Base-by-base conservation (phyloP, 2,797 vertebrate species). In the Aselliscus stoliczkanus region DNA sequence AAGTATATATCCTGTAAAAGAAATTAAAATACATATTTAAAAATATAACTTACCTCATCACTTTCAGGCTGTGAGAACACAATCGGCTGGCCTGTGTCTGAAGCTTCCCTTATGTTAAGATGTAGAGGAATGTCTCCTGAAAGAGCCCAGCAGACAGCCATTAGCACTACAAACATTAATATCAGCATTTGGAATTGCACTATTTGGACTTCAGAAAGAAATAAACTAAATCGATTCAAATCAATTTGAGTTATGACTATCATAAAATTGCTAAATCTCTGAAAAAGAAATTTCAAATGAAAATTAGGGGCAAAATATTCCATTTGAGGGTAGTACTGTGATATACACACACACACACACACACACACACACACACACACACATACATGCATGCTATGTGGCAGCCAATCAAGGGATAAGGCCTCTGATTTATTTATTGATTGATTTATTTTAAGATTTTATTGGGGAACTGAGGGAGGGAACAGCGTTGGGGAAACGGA, bases 41-140 rank as follows among this genome's bases (percentile, higher is more conserved):
- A 96, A 96, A 39, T 3, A 54, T 86, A 95, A 98, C 98, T 98
- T 98, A 99, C 99, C 98, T 99, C 99, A 2, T 99, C 98, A 95
- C 99, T 99, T 92, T 99, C 98, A 23, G 99, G 99, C 58, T 98
- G 98, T 0, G 99, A 99, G 97, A 99, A 96, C 65, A 99, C 99
- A 97, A 99, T 98, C 0, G 99, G 99, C 65, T 98, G 99, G 69
- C 99, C 99, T 75, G 92, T 98, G 98, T 99, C 99, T 60, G 99
- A 99, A 0, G 96, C 99, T 98, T 99, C 99, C 96, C 99, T 98
- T 98, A 99, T 99, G 96, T 98, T 99, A 21, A 99, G 96, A 85
- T 99, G 99, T 31, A 99, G 98, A 64, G 99, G 99, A 97, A 99
- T 54, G 25, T 99, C 99, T 96, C 99, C 99, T 99, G 96, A 47